A percentile compares a stretch with the other conserved stretches of the same genome.
Evolutionary conservation across 1,140 invertebrate species (phyloP).

Genomic region (Sogatella furcifera): DNA sequence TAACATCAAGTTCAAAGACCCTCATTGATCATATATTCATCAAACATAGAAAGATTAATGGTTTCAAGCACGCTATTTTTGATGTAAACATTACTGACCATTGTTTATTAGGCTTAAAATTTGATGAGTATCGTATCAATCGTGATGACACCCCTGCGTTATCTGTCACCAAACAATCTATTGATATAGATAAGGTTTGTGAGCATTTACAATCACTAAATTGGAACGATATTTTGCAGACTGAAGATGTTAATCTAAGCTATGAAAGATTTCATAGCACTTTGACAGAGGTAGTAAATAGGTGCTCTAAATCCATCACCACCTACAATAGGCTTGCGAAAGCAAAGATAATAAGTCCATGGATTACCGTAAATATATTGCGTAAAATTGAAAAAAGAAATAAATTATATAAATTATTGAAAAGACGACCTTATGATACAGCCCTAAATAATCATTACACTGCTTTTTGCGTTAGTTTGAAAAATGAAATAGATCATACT

Average conservation of each 20-base stretch:
- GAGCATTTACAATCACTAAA: neutral
- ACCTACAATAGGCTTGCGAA: neutral
- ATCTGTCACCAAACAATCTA: neutral
- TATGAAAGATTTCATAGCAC: neutral
- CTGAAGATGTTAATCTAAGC: too few species aligned
- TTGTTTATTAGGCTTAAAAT: too few species aligned
- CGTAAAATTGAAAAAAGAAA: neutral
- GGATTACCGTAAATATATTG: neutral
- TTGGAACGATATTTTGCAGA: neutral
- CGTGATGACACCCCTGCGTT: too few species aligned
- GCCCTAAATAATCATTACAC: neutral
- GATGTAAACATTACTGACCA: too few species aligned
- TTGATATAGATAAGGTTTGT: slow-evolving; percentile 1
- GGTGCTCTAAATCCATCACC: neutral
- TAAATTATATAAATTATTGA: neutral
- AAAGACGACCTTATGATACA: slow-evolving; percentile 3
- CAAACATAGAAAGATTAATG: too few species aligned
- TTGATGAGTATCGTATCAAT: too few species aligned
- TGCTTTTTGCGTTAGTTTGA: neutral
- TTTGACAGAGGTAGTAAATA: neutral
- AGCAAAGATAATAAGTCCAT: slow-evolving; percentile 8
- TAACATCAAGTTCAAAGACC: too few species aligned
- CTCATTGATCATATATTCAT: too few species aligned
- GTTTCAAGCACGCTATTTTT: too few species aligned
- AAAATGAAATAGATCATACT: neutral